These are phyloP conservation scores for Drosophila athabasca DNA, from an alignment of 1,140 invertebrate genomes.

Conservation along the genomic window DNA sequence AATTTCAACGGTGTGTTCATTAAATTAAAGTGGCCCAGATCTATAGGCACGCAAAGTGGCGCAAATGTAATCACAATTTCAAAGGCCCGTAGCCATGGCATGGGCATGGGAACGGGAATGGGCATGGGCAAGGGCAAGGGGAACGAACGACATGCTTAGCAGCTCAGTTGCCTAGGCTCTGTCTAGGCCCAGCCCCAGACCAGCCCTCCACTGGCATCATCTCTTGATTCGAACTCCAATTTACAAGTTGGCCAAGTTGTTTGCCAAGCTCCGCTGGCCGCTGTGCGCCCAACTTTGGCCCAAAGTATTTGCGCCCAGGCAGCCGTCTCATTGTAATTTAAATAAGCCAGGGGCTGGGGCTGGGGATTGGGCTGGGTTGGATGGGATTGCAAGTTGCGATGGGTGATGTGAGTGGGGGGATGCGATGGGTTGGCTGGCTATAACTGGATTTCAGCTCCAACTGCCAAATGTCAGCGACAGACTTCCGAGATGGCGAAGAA, in stretches of 20 bases:
- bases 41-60: constrained; percentile 74
- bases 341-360: constrained; percentile 52
- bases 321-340: constrained; percentile 76
- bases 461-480: constrained; percentile 79
- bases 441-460: constrained; percentile 65
- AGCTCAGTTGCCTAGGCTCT: constrained; percentile 31
- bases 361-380: constrained; percentile 22
- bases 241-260: constrained; percentile 79
- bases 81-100: constrained; percentile 48
- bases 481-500: constrained; percentile 59
- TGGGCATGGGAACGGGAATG: constrained; percentile 15
- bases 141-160: constrained; percentile 50
- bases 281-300: constrained; percentile 41
- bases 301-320: constrained; percentile 41
- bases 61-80: constrained; percentile 61
- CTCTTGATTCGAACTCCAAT: constrained; percentile 72
- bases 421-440: constrained; percentile 3
- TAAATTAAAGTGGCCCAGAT: constrained; percentile 73
- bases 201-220: constrained; percentile 6
- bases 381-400: constrained; percentile 14
- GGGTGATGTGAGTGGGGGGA: neutral
- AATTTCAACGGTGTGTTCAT: constrained; percentile 60
- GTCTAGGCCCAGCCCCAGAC: neutral
- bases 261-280: constrained; percentile 56
- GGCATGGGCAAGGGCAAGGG: constrained; percentile 17